These are phyloP conservation scores for Apoda limacodes DNA, from an alignment of 2,888 invertebrate genomes.

Conservation along the genomic window DNA sequence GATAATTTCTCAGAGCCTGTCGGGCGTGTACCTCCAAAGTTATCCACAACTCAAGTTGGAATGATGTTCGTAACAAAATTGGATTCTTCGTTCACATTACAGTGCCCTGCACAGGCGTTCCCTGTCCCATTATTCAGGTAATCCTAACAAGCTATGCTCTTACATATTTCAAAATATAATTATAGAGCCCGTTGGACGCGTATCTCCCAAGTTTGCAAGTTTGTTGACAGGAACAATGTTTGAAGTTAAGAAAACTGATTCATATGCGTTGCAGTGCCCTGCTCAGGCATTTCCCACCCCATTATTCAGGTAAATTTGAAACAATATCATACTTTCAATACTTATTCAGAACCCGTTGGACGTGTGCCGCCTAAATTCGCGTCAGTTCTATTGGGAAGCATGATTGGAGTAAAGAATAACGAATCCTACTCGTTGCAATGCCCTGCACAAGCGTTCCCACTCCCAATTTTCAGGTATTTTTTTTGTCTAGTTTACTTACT, in stretches of 20 bases:
- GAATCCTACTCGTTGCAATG: slow-evolving; percentile 69
- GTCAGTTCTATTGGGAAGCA: slow-evolving; percentile 71
- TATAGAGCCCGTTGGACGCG: slow-evolving; percentile 39
- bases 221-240: slow-evolving; percentile 65
- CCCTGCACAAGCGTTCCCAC: slow-evolving; percentile 76
- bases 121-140: slow-evolving; percentile 64
- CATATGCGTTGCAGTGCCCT: slow-evolving; percentile 70
- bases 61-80: slow-evolving; percentile 70
- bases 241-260: slow-evolving; percentile 57
- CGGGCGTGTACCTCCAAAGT: slow-evolving; percentile 56
- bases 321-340: slow-evolving; percentile 22
- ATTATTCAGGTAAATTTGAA: slow-evolving; percentile 60
- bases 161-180: slow-evolving; percentile 18
- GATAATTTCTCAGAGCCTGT: slow-evolving; percentile 52
- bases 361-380: slow-evolving; percentile 77
- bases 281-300: slow-evolving; percentile 75
- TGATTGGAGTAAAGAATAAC: slow-evolving; percentile 62
- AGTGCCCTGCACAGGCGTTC: slow-evolving; percentile 79
- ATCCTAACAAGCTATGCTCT: slow-evolving; percentile 25
- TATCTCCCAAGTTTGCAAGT: slow-evolving; percentile 70
- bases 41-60: slow-evolving; percentile 54
- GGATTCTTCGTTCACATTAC: slow-evolving; percentile 64
- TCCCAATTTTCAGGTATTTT: slow-evolving; percentile 71
- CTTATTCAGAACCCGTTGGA: slow-evolving; percentile 74
- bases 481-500: slow-evolving; percentile 1